phyloP scores from a whole-genome alignment of 2,797 vertebrate genomes.

The Danionella dracula region DNA sequence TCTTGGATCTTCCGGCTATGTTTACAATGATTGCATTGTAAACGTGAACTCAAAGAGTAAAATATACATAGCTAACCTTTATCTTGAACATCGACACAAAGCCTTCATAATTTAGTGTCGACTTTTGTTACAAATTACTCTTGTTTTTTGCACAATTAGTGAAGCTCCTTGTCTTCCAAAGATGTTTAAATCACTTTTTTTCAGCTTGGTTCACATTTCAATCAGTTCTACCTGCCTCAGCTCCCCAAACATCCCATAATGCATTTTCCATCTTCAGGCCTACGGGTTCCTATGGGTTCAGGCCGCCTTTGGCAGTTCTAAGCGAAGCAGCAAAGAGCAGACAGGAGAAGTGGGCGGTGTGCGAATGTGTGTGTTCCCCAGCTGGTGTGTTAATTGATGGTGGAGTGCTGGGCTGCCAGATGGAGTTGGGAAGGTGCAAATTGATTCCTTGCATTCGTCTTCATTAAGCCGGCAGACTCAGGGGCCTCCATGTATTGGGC shows the following conservation, averaged over 20 bases:
- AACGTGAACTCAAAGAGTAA: too few species aligned
- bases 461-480: constrained; percentile 69
- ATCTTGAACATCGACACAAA: too few species aligned
- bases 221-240: too few species aligned
- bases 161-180: too few species aligned
- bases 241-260: constrained; percentile 15
- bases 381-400: constrained; percentile 74
- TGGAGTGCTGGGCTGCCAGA: constrained; percentile 66
- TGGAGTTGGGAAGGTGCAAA: constrained; percentile 73
- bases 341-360: constrained; percentile 33
- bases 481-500: constrained; percentile 44
- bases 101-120: too few species aligned
- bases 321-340: constrained; percentile 7
- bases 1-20: too few species aligned
- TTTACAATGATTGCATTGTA: too few species aligned
- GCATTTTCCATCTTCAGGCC: background rate
- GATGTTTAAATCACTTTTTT: background rate
- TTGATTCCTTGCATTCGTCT: constrained; percentile 76
- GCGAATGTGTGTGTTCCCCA: constrained; percentile 63
- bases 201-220: too few species aligned
- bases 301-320: constrained; percentile 8
- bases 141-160: background rate
- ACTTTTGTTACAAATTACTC: too few species aligned
- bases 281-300: background rate
- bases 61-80: too few species aligned